phyloP scores from a whole-genome alignment of 2,888 invertebrate species.

The Nemotelus pantherinus region DNA sequence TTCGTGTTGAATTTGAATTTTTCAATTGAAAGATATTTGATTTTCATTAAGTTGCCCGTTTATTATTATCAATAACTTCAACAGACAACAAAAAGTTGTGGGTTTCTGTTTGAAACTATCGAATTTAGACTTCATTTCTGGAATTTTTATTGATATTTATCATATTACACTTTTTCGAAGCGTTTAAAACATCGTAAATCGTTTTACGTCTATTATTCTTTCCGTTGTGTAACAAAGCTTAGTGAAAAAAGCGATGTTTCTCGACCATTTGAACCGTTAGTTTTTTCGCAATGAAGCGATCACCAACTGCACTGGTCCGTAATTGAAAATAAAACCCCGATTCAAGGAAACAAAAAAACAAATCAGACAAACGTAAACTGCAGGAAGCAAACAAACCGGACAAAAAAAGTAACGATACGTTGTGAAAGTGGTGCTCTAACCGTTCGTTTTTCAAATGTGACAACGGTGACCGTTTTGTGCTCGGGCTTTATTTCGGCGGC shows the following conservation, averaged over 20 bases:
- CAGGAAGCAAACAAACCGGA: conserved; percentile 15
- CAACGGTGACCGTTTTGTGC: conserved; percentile 18
- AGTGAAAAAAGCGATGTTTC: conserved; percentile 26
- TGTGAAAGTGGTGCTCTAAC: background rate
- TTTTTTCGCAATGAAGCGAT: background rate
- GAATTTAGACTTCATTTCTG: too few species aligned
- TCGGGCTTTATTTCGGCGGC: conserved; percentile 29
- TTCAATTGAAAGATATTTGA: too few species aligned
- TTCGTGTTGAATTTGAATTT: too few species aligned
- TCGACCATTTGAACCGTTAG: conserved; percentile 24
- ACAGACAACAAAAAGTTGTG: too few species aligned
- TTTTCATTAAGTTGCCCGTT: too few species aligned
- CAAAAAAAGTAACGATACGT: background rate
- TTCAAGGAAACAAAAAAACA: background rate
- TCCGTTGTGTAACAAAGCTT: conserved; percentile 15
- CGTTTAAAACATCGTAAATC: too few species aligned
- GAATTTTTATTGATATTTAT: too few species aligned
- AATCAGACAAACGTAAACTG: conserved; percentile 5
- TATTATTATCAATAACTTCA: too few species aligned
- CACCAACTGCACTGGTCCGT: background rate
- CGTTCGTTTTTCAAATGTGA: conserved; percentile 34
- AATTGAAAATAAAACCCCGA: conserved; percentile 18
- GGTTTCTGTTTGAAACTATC: too few species aligned
- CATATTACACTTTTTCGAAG: too few species aligned
- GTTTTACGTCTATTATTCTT: background rate